A percentile compares a stretch with the other conserved stretches of the same genome.
These are phyloP conservation scores for Lasioglossum calceatum DNA, from an alignment of 2,888 invertebrate species.

Conservation along the genomic window DNA sequence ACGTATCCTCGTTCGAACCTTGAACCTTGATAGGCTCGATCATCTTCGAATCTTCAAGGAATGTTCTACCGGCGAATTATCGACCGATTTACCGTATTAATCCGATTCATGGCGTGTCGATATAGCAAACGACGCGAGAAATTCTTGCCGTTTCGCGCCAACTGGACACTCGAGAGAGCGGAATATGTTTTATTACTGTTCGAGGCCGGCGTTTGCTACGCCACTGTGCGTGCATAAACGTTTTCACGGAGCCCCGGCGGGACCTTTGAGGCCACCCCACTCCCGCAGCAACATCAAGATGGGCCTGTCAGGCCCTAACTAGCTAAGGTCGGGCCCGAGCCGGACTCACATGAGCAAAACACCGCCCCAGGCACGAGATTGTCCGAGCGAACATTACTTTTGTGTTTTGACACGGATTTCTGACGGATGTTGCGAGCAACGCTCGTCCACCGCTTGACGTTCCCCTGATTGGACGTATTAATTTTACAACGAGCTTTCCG, in stretches of 20 bases:
- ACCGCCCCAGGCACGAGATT: constrained; percentile 58
- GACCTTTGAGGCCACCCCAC: constrained; percentile 78
- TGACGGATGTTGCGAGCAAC: constrained; percentile 69
- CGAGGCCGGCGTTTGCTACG: constrained; percentile 71
- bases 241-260: constrained; percentile 81
- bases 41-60: neutral
- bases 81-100: neutral
- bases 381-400: constrained; percentile 70
- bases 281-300: constrained; percentile 78
- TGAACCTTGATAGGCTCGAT: neutral
- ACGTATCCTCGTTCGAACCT: neutral
- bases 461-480: constrained; percentile 62
- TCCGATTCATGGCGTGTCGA: neutral
- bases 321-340: constrained; percentile 76
- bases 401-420: constrained; percentile 82
- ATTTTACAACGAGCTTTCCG: constrained; percentile 37
- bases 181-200: constrained; percentile 12
- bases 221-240: constrained; percentile 81
- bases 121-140: neutral
- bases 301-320: constrained; percentile 83
- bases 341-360: constrained; percentile 71
- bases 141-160: neutral
- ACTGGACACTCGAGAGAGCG: neutral
- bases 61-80: neutral
- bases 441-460: constrained; percentile 56